Evolutionary conservation across 2,888 invertebrate species (phyloP), one percentile per base, ranked within the genome.

Genomic region (Actias luna): DNA sequence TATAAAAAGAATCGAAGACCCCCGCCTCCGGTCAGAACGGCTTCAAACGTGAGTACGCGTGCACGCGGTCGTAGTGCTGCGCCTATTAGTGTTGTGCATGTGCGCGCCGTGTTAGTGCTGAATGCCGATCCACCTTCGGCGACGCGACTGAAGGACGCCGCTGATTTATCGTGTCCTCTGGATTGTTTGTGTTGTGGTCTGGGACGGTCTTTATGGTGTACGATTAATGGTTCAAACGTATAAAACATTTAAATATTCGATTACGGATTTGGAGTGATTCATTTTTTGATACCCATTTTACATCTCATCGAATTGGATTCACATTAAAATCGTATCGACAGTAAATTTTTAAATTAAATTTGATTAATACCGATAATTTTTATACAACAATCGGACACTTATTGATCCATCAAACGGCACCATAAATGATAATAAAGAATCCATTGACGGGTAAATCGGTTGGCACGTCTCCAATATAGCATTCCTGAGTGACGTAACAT

Each of bases 11-110:
- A 93, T 92, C 92, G 87, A 87, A 87, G 92, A 93, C 93, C 94
- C 94, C 94, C 94, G 94, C 94, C 94, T 94, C 95, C 95, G 95
- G 95, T 96, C 97, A 98, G 97, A 97, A 97, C 97, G 97, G 97
- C 97, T 97, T 96, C 96, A 96, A 97, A 97, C 97, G 97, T 97
- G 97, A 97, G 97, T 97, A 86, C 76, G 82, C 84, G 75, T 89
- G 87, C 84, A 87, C 85, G 89, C 78, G 79, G 73, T 78, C 71
- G 75, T 55, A 78, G 70, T 73, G 67, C 82, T 77, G 83, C 78
- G 79, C 71, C 73, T 72, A 73, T 72, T 72, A 77, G 84, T 83
- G 82, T 72, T 79, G 88, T 88, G 87, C 79, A 72, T 71, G 87
- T 85, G 84, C 74, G 67, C 70, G 69, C 63, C 65, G 63, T 66